Evolutionary conservation across 2,797 vertebrate genomes (phyloP), one percentile per base, ranked within the genome.

Genomic region (Poecilia velifera): DNA sequence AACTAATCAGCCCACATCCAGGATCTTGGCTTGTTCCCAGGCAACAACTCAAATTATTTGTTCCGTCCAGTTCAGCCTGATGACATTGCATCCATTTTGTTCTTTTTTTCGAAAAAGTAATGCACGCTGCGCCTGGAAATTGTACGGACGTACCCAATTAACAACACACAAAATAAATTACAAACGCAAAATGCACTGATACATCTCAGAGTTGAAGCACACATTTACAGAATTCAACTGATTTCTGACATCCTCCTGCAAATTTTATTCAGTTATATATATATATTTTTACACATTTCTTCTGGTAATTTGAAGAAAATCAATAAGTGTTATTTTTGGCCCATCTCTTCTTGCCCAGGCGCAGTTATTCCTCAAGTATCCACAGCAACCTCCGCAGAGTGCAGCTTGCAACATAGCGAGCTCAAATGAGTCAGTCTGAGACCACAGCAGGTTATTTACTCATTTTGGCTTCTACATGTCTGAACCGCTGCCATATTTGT

Each of bases 21-120:
- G 31, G 14, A 79, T 81, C 82, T 59, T 77, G 45, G 76, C 81
- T 62, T 82, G 86, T 87, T 89, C 62, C 87, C 85, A 85, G 75
- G 82, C 81, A 91, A 88, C 86, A 28, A 87, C 92, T 84, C 80
- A 88, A 81, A 79, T 86, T 71, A 66, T 53, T 68, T 43, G 73
- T 28, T 43, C 77, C 73, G 71, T 71, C 71, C 81, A 86, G 80
- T 88, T 82, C 84, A 85, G 77, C 87, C 77, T 16, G 78, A 87
- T 88, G 80, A 84, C 75, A 87, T 78, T 81, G 77, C 74, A 64
- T 85, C n/a, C 47, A 62, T 73, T 79, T 80, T 59, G 71, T 78
- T 82, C 76, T 72, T 51, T 43, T 43, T 66, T 46, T 71, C 6
- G 76, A 80, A 10, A 78, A 78, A 76, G n/a, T 73, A 36, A 10